Base-by-base conservation (phyloP, 2,113 vertebrate species). In the Istiophorus platypterus region DNA sequence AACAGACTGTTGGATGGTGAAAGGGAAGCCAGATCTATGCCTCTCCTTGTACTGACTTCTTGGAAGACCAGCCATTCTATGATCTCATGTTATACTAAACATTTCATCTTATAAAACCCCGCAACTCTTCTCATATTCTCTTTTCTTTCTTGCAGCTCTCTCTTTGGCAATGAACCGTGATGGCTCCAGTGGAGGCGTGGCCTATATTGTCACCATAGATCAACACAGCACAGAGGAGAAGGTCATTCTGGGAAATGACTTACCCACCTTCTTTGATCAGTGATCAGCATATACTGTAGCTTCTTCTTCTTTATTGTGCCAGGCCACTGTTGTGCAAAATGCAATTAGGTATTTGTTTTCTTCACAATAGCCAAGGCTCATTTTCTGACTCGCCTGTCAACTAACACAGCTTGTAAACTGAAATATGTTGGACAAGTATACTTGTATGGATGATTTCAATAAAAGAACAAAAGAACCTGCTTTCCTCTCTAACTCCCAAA, bases 111-210 rank as follows among this genome's bases (percentile, higher is more conserved):
- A 5, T 29, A 3, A 39, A 49, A 26, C 17, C 69, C 56, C 51
- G n/a, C n/a, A n/a, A n/a, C 71, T 45, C 3, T 62, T 34, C 31
- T 6, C 31, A 3, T 34, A 6, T 34, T 34, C 9, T 24, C 12
- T 14, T 41, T 73, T 81, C 37, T 65, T 14, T 83, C 29, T 45
- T 5, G 56, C 18, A 97, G 97, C 96, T 29, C 94, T 98, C 0
- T 39, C 96, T 58, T 72, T 98, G 93, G 97, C 97, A 0, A 98
- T 98, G 96, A 85, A 67, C 70, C 92, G 97, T 5, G 97, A 98
- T 0, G 96, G 96, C 18, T 96, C 96, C 22, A 98, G 97, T 0
- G 97, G 97, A 0, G 97, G 97, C 0, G 95, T 98, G 78, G 95
- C 96, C 0, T 97, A 96, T 57, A 65, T 97, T 0, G 96, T 94